Base-by-base conservation (phyloP, 2,888 invertebrate species). In the Drosophila austrosaltans region DNA sequence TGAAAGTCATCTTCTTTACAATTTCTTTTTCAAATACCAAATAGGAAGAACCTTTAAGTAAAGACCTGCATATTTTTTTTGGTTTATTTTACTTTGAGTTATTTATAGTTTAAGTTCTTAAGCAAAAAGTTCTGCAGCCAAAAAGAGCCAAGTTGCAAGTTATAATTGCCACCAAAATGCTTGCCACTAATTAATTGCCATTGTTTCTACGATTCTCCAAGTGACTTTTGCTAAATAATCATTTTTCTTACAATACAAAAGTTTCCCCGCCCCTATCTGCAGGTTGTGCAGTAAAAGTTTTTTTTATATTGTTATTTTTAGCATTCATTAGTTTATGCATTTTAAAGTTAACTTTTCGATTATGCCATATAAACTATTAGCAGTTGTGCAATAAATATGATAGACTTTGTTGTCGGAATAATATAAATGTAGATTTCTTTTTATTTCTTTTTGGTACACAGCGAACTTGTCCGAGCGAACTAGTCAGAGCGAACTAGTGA, bases 101-200 rank as follows among this genome's bases (percentile, higher is more conserved):
- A 66, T 72, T 72, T 66, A 72, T 72, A 61, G 72, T 66, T 53
- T 39, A 44, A 54, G 60, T 67, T 54, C 48, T 57, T 48, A 48
- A 57, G 65, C 42, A 36, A 20, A 57, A 73, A 68, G 73, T 62
- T 63, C 22, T n/a, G 48, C 58, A 42, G 25, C n/a, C 59, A 8
- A 7, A 48, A 63, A 63, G 28, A 22, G 7, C 16, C 7, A 28
- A 53, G 58, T 32, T 22, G 22, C 40, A 72, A 60, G 60, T 72
- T 70, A 63, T 39, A 66, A 58, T 61, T 72, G 63, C 28, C 42
- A 42, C 48, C 44, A 40, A 69, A 44, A 63, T 48, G 39, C 42
- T 73, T 65, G 20, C 28, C 59, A 62, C 65, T 74, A 74, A 74
- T 74, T 74, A 74, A 74, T 74, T 74, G 53, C 54, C 61, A 61